These are phyloP conservation scores for Gracilinanus agilis DNA, from an alignment of 2,113 vertebrate species.

Conservation along the genomic window DNA sequence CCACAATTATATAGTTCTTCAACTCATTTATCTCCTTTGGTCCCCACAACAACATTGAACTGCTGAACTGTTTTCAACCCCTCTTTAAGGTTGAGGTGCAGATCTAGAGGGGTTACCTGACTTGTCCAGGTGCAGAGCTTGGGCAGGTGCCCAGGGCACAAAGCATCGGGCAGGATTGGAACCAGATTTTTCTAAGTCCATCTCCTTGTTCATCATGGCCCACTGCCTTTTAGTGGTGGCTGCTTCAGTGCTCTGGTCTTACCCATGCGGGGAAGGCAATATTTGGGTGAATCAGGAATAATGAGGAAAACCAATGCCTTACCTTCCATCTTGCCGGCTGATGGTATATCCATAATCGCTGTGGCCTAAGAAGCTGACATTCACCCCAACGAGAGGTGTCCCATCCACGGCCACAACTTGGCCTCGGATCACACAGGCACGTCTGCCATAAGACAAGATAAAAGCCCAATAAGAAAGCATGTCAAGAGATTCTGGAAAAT, in stretches of 20 bases:
- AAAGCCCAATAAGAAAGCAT: constrained; percentile 54
- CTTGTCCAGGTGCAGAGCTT: neutral
- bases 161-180: neutral
- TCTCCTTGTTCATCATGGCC: neutral
- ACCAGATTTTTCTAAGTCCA: neutral
- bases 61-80: neutral
- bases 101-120: neutral
- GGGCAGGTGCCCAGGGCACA: neutral
- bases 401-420: constrained; percentile 93
- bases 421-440: constrained; percentile 94
- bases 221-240: neutral
- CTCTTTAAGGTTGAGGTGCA: neutral
- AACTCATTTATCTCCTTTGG: neutral
- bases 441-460: constrained; percentile 82
- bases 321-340: constrained; percentile 98
- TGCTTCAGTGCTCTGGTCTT: constrained; percentile 10
- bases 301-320: constrained; percentile 19
- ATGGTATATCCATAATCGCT: constrained; percentile 96
- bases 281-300: constrained; percentile 23
- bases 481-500: constrained; percentile 43
- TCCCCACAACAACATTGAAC: neutral
- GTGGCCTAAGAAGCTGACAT: constrained; percentile 96
- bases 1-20: neutral
- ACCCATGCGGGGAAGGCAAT: neutral
- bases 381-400: constrained; percentile 96